Conservation (phyloP, 1,140 invertebrate species). For the Drosophila chauvacae region DNA sequence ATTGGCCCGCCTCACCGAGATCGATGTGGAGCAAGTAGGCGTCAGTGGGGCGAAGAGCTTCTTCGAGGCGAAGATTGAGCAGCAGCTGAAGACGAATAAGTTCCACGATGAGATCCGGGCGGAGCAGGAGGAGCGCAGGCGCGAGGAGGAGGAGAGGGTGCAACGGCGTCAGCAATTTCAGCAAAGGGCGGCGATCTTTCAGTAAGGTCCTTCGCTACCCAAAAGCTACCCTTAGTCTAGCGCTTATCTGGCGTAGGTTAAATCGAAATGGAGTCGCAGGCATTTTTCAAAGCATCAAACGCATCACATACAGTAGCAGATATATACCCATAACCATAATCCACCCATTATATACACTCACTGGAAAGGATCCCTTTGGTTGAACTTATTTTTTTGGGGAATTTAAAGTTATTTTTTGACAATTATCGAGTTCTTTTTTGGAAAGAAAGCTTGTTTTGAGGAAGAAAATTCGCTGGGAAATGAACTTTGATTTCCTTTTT, state of each 20-base stretch:
- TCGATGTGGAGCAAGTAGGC: conserved; percentile 94
- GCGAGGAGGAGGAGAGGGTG: conserved; percentile 91
- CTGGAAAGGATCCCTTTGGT: not conserved
- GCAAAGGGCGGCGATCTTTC: conserved; percentile 93
- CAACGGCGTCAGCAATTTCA: conserved; percentile 91
- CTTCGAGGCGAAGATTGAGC: conserved; percentile 96
- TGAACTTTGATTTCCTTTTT: conserved; percentile 9
- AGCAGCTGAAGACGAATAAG: conserved; percentile 91
- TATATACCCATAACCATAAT: conserved; percentile 41
- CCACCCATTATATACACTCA: conserved; percentile 32
- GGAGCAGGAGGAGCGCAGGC: conserved; percentile 93
- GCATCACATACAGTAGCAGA: conserved; percentile 45
- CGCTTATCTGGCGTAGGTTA: conserved; percentile 70
- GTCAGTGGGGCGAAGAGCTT: conserved; percentile 95
- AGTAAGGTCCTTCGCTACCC: conserved; percentile 66
- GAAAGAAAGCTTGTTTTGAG: not conserved
- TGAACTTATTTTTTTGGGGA: not conserved
- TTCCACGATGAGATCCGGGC: conserved; percentile 94
- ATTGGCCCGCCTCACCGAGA: conserved; percentile 92
- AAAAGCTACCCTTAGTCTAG: conserved; percentile 55
- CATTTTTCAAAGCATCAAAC: conserved; percentile 56
- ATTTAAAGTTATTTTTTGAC: not conserved
- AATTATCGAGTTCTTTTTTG: not conserved
- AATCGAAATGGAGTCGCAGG: conserved; percentile 58
- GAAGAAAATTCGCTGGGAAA: not conserved